Conservation (phyloP, 2,888 invertebrate species). For the Drosophila cracens region DNA sequence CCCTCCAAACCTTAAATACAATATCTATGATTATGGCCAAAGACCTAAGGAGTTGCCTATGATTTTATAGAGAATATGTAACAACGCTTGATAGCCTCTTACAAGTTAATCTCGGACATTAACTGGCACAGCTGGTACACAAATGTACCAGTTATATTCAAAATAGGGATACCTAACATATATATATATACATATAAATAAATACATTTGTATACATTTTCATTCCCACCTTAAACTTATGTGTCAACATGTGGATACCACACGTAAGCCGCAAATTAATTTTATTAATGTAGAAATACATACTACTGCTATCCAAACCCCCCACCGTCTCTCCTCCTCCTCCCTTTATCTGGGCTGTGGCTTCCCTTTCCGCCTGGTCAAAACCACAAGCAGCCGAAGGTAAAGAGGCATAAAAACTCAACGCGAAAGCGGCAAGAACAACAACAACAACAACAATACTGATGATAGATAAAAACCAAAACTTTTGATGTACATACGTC, state of each 20-base stretch:
- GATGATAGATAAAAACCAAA: constrained; percentile 80
- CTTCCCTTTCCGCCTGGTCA: constrained; percentile 18
- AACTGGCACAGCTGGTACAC: not conserved
- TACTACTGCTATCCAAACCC: not conserved
- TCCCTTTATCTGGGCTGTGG: not conserved
- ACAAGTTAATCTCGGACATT: not conserved
- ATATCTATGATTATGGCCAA: not conserved
- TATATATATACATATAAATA: not conserved
- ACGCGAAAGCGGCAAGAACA: constrained; percentile 3
- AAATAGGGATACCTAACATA: not conserved
- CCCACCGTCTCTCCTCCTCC: not conserved
- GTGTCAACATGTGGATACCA: not conserved
- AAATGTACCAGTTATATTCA: not conserved
- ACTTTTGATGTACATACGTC: constrained; percentile 78
- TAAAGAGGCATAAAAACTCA: constrained; percentile 57
- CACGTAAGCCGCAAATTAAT: constrained; percentile 38
- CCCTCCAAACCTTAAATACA: not conserved
- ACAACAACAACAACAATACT: constrained; percentile 32
- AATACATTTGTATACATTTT: not conserved
- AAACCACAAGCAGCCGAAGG: constrained; percentile 57
- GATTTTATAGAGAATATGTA: constrained; percentile 4
- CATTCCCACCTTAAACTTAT: not conserved
- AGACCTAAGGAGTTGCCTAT: constrained; percentile 5
- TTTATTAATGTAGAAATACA: constrained; percentile 38
- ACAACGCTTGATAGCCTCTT: not conserved